Base-by-base conservation (phyloP, 2,888 invertebrate genomes). In the Imbricaverruca yamaguchii region DNA sequence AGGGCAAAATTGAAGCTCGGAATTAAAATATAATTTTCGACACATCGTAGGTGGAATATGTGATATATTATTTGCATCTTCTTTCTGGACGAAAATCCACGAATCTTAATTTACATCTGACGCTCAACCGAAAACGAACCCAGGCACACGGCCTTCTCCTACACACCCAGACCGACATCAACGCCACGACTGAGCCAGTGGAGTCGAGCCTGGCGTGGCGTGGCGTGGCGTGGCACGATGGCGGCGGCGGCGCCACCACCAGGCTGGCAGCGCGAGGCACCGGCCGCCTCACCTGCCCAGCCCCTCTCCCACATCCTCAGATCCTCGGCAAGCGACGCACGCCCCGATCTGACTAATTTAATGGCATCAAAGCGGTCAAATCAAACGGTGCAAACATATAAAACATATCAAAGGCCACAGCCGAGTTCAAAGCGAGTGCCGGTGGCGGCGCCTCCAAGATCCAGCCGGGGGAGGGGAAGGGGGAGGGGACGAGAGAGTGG, bases 361-460 rank as follows among this genome's bases (percentile, higher is more conserved):
- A 74, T 74, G 74, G 55, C 74, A 74, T 74, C 74, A 74, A 74
- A 74, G 74, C 74, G 6, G 74, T 55, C 74, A 74, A 74, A 74
- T 74, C 74, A 74, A 74, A 74, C 53, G 74, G 74, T 74, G 74
- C 74, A 74, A 74, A 74, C 74, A 74, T 74, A 74, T 74, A 74
- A 74, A 74, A 74, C 74, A 74, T 74, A 74, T 74, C 74, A 74
- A 74, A 74, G 74, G 74, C 74, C 74, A 10, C 53, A 53, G 21
- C 74, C 55, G 9, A 53, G 53, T 21, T 74, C 74, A 74, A 74
- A 74, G 74, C 21, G 10, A 21, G n/a, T 15, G 69, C 39, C 69
- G 74, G 53, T 55, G 53, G 39, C 67, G 59, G 59, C 15, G 12
- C 59, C 12, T 59, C 59, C 11, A 15, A 7, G 59, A 11, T 15